Evolutionary conservation across 2,888 invertebrate genomes (phyloP).

Genomic region (Heliconius erato): DNA sequence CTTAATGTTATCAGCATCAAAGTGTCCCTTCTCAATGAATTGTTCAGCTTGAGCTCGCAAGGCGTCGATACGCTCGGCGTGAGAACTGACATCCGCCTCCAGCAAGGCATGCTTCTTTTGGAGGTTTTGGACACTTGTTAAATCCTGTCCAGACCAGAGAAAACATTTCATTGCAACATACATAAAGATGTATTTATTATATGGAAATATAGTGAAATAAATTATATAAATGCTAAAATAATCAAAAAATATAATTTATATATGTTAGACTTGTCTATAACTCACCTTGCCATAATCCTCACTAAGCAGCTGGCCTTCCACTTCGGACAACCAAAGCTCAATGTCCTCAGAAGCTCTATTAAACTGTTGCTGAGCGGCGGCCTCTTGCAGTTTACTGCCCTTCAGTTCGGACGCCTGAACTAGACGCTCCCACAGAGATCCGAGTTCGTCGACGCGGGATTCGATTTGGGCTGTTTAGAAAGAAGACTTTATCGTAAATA

Average conservation of each 20-base stretch:
- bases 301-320: slow-evolving; percentile 96
- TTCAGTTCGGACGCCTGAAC: slow-evolving; percentile 96
- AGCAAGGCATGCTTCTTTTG: slow-evolving; percentile 99
- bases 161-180: not conserved
- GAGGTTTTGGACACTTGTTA: slow-evolving; percentile 99
- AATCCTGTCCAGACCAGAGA: slow-evolving; percentile 87
- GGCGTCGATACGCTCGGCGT: slow-evolving; percentile 97
- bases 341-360: slow-evolving; percentile 99
- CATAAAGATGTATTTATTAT: not conserved
- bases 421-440: slow-evolving; percentile 95
- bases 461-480: slow-evolving; percentile 88
- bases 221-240: not conserved
- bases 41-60: slow-evolving; percentile 95
- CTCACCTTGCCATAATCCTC: slow-evolving; percentile 97
- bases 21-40: slow-evolving; percentile 97
- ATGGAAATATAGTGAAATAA: not conserved
- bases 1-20: slow-evolving; percentile 98
- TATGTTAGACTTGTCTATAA: not conserved
- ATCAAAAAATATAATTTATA: not conserved
- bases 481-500: not conserved
- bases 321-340: slow-evolving; percentile 98
- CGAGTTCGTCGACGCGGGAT: slow-evolving; percentile 95
- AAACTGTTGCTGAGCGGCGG: slow-evolving; percentile 99
- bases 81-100: slow-evolving; percentile 98
- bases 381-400: slow-evolving; percentile 95